These are phyloP conservation scores for Achatina immaculata DNA, from an alignment of 1,140 invertebrate species.

Conservation along the genomic window DNA sequence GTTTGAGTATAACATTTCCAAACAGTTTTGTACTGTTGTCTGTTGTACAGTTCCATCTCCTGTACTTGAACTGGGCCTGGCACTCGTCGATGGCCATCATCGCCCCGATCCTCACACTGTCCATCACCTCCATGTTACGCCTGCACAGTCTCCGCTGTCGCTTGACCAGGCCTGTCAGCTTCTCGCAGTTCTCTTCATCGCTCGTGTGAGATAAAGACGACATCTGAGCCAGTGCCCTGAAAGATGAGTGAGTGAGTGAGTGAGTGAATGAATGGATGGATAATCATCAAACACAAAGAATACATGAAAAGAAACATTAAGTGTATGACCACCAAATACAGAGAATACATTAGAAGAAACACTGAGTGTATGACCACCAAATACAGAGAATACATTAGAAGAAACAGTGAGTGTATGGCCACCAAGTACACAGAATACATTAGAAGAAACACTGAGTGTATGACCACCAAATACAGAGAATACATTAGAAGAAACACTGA, in stretches of 20 bases:
- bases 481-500: too few relatives aligned
- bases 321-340: too few relatives aligned
- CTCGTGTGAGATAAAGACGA: slow-evolving; percentile 54
- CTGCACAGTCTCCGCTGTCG: slow-evolving; percentile 66
- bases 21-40: slow-evolving; percentile 59
- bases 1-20: slow-evolving; percentile 66
- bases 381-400: too few relatives aligned
- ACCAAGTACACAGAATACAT: too few relatives aligned
- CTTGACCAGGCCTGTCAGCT: slow-evolving; percentile 62
- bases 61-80: slow-evolving; percentile 93
- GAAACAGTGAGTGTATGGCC: too few relatives aligned
- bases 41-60: slow-evolving; percentile 94
- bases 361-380: too few relatives aligned
- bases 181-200: slow-evolving; percentile 58
- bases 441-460: too few relatives aligned
- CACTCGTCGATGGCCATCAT: slow-evolving; percentile 91
- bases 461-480: too few relatives aligned
- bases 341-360: too few relatives aligned
- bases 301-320: too few relatives aligned
- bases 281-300: too few relatives aligned
- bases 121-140: slow-evolving; percentile 66
- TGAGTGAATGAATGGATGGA: background rate
- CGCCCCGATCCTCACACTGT: slow-evolving; percentile 83
- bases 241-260: background rate
- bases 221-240: slow-evolving; percentile 63